Percentiles rank a stretch among this genome's conserved stretches.
These are phyloP conservation scores for Hemithea aestivaria DNA, from an alignment of 2,888 invertebrate species.

Conservation along the genomic window DNA sequence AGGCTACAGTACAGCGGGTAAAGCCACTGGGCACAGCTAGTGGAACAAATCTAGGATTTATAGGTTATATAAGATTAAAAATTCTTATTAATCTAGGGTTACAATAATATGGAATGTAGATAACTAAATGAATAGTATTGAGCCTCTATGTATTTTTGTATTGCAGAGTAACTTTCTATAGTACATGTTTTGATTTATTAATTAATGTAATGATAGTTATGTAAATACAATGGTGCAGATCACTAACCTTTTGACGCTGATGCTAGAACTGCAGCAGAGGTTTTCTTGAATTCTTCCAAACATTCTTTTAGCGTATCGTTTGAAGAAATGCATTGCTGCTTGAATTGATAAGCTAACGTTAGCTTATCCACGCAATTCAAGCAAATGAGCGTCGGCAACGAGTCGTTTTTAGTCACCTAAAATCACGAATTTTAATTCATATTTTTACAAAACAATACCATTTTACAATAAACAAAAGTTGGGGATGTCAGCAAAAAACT, in stretches of 20 bases:
- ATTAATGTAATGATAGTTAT: too few species aligned
- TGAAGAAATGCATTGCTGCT: slow-evolving; percentile 70
- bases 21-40: too few species aligned
- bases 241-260: slow-evolving; percentile 50
- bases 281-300: slow-evolving; percentile 66
- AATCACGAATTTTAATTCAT: slow-evolving; percentile 25
- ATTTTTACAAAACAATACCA: slow-evolving; percentile 22
- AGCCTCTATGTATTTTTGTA: too few species aligned
- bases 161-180: too few species aligned
- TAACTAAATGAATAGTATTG: too few species aligned
- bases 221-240: too few species aligned
- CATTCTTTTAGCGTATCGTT: slow-evolving; percentile 74
- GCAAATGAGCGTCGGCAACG: slow-evolving; percentile 72
- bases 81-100: too few species aligned
- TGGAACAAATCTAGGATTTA: too few species aligned
- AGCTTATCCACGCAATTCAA: slow-evolving; percentile 71
- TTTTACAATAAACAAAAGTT: slow-evolving; percentile 31
- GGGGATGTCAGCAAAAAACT: slow-evolving; percentile 73
- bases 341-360: slow-evolving; percentile 71
- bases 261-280: slow-evolving; percentile 52
- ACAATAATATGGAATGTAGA: too few species aligned
- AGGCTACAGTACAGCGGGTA: too few species aligned
- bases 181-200: too few species aligned
- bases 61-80: too few species aligned
- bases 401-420: slow-evolving; percentile 67